These are phyloP conservation scores for Corapipo altera DNA, from an alignment of 2,113 vertebrate species.

Conservation along the genomic window DNA sequence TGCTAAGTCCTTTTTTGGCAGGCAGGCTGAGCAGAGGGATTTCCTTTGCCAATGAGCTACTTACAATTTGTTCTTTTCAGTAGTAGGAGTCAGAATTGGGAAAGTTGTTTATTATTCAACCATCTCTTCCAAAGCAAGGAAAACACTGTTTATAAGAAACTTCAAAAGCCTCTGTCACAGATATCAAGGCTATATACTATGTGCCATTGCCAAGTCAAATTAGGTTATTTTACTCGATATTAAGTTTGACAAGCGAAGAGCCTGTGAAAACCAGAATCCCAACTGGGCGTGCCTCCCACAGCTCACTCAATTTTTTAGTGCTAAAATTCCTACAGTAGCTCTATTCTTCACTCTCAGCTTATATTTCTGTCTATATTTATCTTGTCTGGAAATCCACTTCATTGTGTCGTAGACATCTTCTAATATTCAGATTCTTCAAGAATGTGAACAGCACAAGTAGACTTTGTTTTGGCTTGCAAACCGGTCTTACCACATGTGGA, in stretches of 20 bases:
- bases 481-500: background rate
- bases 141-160: slow-evolving; percentile 74
- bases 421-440: slow-evolving; percentile 53
- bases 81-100: background rate
- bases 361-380: slow-evolving; percentile 72
- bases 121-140: slow-evolving; percentile 63
- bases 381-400: slow-evolving; percentile 72
- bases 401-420: slow-evolving; percentile 41
- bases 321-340: slow-evolving; percentile 70
- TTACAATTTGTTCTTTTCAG: slow-evolving; percentile 17
- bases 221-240: slow-evolving; percentile 81
- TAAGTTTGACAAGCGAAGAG: slow-evolving; percentile 82
- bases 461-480: slow-evolving; percentile 57
- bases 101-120: slow-evolving; percentile 77
- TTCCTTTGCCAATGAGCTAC: slow-evolving; percentile 1
- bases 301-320: slow-evolving; percentile 30
- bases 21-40: background rate
- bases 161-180: slow-evolving; percentile 74
- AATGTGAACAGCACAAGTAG: slow-evolving; percentile 41
- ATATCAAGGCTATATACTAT: slow-evolving; percentile 71
- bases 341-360: slow-evolving; percentile 63
- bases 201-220: slow-evolving; percentile 80
- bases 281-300: slow-evolving; percentile 74
- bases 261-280: slow-evolving; percentile 79
- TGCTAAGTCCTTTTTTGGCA: background rate